Evolutionary conservation across 2,113 vertebrate genomes (phyloP), one percentile per base, ranked within the genome.

Genomic region (Rhadina sibilatrix): DNA sequence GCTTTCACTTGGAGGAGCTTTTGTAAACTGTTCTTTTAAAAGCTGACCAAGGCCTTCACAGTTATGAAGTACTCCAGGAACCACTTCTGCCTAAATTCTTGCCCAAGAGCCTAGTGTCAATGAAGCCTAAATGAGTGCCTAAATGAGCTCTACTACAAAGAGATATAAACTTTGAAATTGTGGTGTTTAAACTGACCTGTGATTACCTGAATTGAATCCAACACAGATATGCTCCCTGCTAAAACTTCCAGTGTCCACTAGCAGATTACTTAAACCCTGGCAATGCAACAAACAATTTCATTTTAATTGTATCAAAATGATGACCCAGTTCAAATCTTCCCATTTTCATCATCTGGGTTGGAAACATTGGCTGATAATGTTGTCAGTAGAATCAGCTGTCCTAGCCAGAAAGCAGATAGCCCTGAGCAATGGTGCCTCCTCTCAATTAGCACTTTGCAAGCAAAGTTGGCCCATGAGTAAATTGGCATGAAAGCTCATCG

Each of bases 1-100:
- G 93, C 91, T 96, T 96, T 95, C 86, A 57, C 94, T 96, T 72
- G 46, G 28, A 94, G 95, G 76, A 93, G 61, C 85, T 94, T 97
- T 97, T 97, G 95, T 97, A 94, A 97, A 94, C 68, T 40, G 5
- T 80, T 92, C 97, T 97, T 96, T 97, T 74, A 96, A 96, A 98
- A 97, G 96, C 94, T 91, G 96, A 93, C 94, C 89, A 84, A 94
- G 93, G 95, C 63, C 86, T 74, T 94, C 81, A 63, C 81, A 91
- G 95, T 96, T 90, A 88, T 64, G 63, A 70, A 95, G 87, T n/a
- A 88, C 93, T 33, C 74, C 79, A 44, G 60, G 42, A 93, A 84
- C 65, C 79, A 82, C 47, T 90, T 94, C 88, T 93, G 74, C 46
- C 70, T 49, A 94, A 96, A 53, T 94, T 97, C 82, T 89, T 88